Evolutionary conservation across 2,113 vertebrate genomes (phyloP).

Genomic region (Odontesthes bonariensis): DNA sequence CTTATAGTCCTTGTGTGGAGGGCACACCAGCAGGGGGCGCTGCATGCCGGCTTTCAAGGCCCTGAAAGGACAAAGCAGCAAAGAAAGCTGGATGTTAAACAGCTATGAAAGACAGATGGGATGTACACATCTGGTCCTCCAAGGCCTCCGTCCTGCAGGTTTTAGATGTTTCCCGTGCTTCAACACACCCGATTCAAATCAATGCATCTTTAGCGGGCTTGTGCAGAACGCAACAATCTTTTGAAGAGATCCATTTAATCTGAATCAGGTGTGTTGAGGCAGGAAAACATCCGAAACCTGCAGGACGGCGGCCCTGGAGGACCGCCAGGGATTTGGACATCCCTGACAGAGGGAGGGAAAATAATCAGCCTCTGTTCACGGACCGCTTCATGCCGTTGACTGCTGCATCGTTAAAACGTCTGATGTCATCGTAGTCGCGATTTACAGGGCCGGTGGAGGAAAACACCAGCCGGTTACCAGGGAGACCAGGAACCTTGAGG

Average conservation of each 20-base stretch:
- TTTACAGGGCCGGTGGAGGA: constrained; percentile 83
- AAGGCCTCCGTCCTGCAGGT: too few relatives aligned
- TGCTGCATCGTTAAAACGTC: constrained; percentile 84
- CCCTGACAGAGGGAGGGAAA: too few relatives aligned
- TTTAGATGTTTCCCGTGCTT: too few relatives aligned
- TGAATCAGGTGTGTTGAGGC: too few relatives aligned
- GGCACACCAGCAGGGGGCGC: constrained; percentile 84
- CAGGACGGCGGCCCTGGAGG: too few relatives aligned
- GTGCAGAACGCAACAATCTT: too few relatives aligned
- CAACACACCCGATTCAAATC: too few relatives aligned
- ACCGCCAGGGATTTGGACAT: too few relatives aligned
- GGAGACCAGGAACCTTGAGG: constrained; percentile 78
- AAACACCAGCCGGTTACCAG: constrained; percentile 83
- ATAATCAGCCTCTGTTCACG: neutral
- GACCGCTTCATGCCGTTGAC: constrained; percentile 77
- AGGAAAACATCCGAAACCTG: too few relatives aligned
- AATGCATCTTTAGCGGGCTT: too few relatives aligned
- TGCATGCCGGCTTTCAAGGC: constrained; percentile 84
- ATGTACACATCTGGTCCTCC: too few relatives aligned
- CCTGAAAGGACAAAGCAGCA: constrained; percentile 55
- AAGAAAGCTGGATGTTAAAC: neutral
- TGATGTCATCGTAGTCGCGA: constrained; percentile 84
- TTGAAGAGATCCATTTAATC: too few relatives aligned
- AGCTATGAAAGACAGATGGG: neutral
- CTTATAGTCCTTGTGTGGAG: constrained; percentile 76